A percentile compares a stretch with the other conserved stretches of the same genome.
Conservation (phyloP, 2,797 vertebrate species). For the Coilia nasus region DNA sequence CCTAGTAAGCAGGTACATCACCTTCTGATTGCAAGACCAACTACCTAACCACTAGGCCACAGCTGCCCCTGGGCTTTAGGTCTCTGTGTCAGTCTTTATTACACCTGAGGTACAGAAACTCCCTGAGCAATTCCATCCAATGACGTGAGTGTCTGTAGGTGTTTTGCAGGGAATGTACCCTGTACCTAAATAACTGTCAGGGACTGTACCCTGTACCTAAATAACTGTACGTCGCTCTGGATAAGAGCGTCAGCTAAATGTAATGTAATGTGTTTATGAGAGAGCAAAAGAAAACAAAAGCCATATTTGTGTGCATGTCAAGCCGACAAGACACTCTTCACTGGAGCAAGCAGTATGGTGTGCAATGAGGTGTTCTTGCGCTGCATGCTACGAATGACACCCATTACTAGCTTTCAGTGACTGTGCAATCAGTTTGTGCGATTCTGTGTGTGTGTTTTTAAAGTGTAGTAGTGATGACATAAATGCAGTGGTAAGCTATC, state of each 20-base stretch:
- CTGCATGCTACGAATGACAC: not conserved
- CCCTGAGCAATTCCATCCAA: not conserved
- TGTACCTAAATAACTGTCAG: too few relatives aligned
- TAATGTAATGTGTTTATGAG: too few relatives aligned
- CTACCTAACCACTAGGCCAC: too few relatives aligned
- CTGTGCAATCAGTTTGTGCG: not conserved
- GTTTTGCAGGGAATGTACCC: too few relatives aligned
- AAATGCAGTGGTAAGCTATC: not conserved
- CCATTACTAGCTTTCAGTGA: not conserved
- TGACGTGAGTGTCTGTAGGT: conserved; percentile 45
- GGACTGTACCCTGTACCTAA: too few relatives aligned
- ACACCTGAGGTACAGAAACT: not conserved
- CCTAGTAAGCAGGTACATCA: too few relatives aligned
- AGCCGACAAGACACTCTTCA: conserved; percentile 3
- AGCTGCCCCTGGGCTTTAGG: not conserved
- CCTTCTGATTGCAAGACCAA: too few relatives aligned
- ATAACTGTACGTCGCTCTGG: too few relatives aligned
- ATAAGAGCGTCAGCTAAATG: too few relatives aligned
- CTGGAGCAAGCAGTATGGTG: not conserved
- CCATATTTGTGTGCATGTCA: not conserved
- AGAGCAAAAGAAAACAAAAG: conserved; percentile 3
- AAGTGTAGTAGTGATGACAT: not conserved
- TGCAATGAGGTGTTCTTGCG: not conserved
- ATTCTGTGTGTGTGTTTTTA: not conserved
- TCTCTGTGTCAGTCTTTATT: not conserved